Conservation (phyloP, 2,113 vertebrate genomes). For the Chloroceryle aenea region DNA sequence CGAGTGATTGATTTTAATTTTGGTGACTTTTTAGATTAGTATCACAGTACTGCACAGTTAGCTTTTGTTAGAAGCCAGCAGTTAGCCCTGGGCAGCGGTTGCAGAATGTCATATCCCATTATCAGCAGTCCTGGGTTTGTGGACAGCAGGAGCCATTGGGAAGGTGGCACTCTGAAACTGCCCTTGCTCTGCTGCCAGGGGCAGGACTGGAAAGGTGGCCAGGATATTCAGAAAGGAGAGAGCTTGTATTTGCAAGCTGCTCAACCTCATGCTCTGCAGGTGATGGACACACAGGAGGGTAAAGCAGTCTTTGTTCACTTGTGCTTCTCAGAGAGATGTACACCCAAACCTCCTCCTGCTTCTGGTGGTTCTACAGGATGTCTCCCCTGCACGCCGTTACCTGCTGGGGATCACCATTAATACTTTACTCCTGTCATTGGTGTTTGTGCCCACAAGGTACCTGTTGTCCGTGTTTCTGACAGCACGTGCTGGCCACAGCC, state of each 20-base stretch:
- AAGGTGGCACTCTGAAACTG: background rate
- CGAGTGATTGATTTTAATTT: background rate
- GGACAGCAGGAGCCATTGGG: background rate
- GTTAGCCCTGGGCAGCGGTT: background rate
- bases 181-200: background rate
- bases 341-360: background rate
- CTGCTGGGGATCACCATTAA: background rate
- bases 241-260: background rate
- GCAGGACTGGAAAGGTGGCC: background rate
- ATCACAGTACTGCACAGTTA: rapidly evolving
- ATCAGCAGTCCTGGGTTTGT: rapidly evolving
- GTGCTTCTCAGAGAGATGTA: background rate
- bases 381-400: background rate
- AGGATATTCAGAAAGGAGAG: background rate
- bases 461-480: background rate
- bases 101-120: background rate
- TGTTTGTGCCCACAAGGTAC: background rate
- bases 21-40: background rate
- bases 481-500: background rate
- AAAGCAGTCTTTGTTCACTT: background rate
- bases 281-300: background rate
- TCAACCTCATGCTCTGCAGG: background rate
- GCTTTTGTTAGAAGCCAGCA: background rate
- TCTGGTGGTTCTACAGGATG: background rate
- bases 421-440: background rate